Evolutionary conservation across 2,797 vertebrate genomes (phyloP), one percentile per base, ranked within the genome.

Genomic region (Typhlichthys subterraneus): DNA sequence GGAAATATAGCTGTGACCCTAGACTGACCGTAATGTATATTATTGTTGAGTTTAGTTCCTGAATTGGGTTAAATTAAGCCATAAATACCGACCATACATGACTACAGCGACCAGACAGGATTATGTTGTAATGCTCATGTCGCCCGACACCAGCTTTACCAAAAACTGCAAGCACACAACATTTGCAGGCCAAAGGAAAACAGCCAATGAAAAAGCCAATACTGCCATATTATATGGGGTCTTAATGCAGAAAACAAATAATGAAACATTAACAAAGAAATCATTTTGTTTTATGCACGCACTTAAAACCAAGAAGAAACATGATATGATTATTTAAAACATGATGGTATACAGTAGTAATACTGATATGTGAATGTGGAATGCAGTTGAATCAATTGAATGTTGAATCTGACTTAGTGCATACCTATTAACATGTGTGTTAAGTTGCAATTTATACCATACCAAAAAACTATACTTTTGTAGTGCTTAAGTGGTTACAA

Each of bases 81-180:
- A 52, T 19, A 65, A 55, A 70, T 58, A 49, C 10, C 67, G 74
- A 76, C 73, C 67, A 63, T 45, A 13, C 47, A 63, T 57, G 38
- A 55, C 60, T 11, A 15, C 31, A 1, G 46, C 38, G 70, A 57
- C 66, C 76, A 76, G 74, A 64, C 64, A 14, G 82, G 79, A 81
- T 70, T 75, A 66, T 12, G 53, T 51, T 49, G 53, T 70, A 63
- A 69, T 45, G 45, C 69, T 33, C 9, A 31, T 11, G 60, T 71
- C 70, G 61, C 69, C 59, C 53, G 57, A 47, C 57, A 49, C 60
- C 64, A 69, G 33, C 47, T 71, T 56, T 49, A 63, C 38, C 42
- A 67, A 48, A 67, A 57, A 45, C 10, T 76, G 67, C 63, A 67
- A 46, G 65, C 61, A 14, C 0, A 15, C 66, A 73, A 68, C 61